These are phyloP conservation scores for Otis tarda DNA, from an alignment of 2,113 vertebrate species.

Conservation along the genomic window DNA sequence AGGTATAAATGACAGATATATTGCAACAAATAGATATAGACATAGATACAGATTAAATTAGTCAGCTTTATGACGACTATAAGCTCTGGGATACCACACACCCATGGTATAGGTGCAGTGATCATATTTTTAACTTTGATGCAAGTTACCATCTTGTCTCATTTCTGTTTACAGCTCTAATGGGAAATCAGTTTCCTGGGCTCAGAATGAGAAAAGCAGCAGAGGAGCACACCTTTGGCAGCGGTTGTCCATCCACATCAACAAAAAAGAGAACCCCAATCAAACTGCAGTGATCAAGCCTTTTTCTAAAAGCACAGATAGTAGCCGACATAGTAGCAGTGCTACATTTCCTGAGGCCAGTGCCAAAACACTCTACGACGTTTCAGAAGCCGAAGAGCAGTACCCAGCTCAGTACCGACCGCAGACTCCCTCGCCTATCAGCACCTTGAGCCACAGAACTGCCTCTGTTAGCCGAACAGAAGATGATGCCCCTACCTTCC, in stretches of 20 bases:
- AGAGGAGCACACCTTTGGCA: conserved; percentile 96
- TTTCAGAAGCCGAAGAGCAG: conserved; percentile 85
- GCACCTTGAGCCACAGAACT: conserved; percentile 87
- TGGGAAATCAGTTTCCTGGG: conserved; percentile 97
- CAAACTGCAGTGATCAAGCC: conserved; percentile 98
- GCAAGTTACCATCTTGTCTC: not conserved
- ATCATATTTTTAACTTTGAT: not conserved
- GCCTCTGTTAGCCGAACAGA: conserved; percentile 81
- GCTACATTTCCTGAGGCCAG: conserved; percentile 76
- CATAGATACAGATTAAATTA: not conserved
- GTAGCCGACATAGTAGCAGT: conserved; percentile 73
- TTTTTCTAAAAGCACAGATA: conserved; percentile 90
- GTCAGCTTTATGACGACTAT: not conserved
- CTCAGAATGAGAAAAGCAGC: conserved; percentile 88
- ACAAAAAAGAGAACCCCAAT: conserved; percentile 93
- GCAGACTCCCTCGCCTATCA: conserved; percentile 91
- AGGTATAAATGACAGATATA: not conserved
- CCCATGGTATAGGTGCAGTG: not conserved
- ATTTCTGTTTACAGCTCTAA: conserved; percentile 85
- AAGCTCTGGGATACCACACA: not conserved
- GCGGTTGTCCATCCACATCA: conserved; percentile 93
- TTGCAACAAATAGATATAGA: not conserved
- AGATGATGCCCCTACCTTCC: conserved; percentile 78
- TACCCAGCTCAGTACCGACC: conserved; percentile 82
- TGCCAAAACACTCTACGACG: conserved; percentile 86